Evolutionary conservation across 1,140 invertebrate genomes (phyloP).

Genomic region (Alviniconcha marisindica): DNA sequence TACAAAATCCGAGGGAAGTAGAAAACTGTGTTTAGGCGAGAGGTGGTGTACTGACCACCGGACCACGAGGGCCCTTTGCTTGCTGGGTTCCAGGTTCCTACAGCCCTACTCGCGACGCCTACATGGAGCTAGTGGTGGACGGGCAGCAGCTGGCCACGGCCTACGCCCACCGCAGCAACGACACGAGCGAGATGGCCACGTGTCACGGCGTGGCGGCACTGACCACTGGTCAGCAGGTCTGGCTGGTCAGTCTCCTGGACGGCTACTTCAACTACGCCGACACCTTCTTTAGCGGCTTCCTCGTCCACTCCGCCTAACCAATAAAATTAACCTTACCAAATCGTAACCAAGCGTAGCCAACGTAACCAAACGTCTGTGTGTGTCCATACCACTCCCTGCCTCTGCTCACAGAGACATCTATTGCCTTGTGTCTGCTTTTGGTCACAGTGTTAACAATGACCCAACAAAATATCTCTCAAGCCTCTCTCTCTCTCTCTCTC

Average conservation of each 20-base stretch:
- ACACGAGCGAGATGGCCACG: background rate
- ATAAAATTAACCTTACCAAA: background rate
- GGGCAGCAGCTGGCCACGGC: background rate
- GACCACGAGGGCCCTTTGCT: too few relatives aligned
- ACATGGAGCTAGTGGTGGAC: conserved; percentile 16
- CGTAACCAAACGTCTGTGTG: too few relatives aligned
- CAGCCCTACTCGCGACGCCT: background rate
- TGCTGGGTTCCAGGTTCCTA: too few relatives aligned
- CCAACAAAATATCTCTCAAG: background rate
- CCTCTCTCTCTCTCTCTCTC: background rate
- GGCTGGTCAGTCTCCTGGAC: background rate
- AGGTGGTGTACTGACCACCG: too few relatives aligned
- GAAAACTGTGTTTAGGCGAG: too few relatives aligned
- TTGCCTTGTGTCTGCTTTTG: too few relatives aligned
- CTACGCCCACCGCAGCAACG: background rate
- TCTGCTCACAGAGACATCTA: background rate
- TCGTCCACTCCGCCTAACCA: background rate
- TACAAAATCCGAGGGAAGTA: too few relatives aligned
- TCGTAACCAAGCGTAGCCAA: too few relatives aligned
- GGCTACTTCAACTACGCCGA: conserved; percentile 11
- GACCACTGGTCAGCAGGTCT: background rate
- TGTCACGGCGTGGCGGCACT: background rate
- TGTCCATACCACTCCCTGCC: background rate
- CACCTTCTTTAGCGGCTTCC: conserved; percentile 8
- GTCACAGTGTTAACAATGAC: background rate